phyloP scores from a whole-genome alignment of 2,113 vertebrate species.

The Paramisgurnus dabryanus region DNA sequence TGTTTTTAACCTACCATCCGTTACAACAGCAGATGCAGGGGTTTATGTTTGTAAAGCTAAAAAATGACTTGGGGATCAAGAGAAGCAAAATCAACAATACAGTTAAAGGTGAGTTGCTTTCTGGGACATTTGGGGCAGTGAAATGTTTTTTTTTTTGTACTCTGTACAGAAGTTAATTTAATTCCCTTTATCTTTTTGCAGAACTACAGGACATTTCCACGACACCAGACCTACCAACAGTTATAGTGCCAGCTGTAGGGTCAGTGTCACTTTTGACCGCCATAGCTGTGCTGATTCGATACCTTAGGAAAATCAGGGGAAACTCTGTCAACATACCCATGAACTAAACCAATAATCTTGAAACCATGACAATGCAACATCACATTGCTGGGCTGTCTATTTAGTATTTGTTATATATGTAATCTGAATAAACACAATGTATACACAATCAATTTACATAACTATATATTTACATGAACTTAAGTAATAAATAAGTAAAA shows the following conservation, averaged over 20 bases:
- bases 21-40: conserved; percentile 52
- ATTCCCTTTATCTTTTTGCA: not conserved
- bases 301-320: not conserved
- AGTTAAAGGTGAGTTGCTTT: conserved; percentile 58
- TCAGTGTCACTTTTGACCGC: conserved; percentile 27
- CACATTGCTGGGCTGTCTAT: not conserved
- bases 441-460: too few species aligned
- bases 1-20: conserved; percentile 46
- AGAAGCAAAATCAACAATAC: conserved; percentile 48
- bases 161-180: not conserved
- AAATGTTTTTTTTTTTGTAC: not conserved
- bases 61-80: conserved; percentile 51
- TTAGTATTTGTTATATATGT: too few species aligned
- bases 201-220: not conserved
- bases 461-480: too few species aligned
- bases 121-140: not conserved
- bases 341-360: not conserved
- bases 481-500: too few species aligned
- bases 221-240: not conserved
- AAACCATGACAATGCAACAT: not conserved
- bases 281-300: not conserved
- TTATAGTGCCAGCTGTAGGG: conserved; percentile 5
- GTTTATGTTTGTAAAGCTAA: conserved; percentile 53
- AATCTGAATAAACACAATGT: too few species aligned
- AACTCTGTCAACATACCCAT: not conserved